Evolutionary conservation across 2,888 invertebrate species (phyloP).

Genomic region (Pyrgus malvae): DNA sequence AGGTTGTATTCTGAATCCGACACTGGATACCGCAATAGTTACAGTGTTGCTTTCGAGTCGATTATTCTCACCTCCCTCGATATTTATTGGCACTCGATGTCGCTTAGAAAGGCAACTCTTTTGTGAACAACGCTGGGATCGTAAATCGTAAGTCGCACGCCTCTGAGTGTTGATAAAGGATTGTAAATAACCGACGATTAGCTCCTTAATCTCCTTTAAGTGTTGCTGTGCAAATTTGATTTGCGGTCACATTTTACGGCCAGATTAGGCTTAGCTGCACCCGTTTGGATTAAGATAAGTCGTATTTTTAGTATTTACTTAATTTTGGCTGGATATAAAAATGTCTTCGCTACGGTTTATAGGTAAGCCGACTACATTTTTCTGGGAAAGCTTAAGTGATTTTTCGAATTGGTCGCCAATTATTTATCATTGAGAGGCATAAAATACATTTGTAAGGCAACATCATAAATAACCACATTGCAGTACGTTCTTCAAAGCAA

Average conservation of each 20-base stretch:
- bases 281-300: conserved; percentile 17
- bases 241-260: conserved; percentile 54
- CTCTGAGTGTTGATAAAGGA: conserved; percentile 68
- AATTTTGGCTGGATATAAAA: conserved; percentile 8
- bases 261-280: conserved; percentile 50
- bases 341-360: conserved; percentile 1
- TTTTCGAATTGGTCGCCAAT: too few species aligned
- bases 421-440: too few species aligned
- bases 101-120: conserved; percentile 71
- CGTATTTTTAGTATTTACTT: conserved; percentile 8
- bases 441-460: too few species aligned
- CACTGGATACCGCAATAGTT: conserved; percentile 41
- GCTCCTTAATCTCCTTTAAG: conserved; percentile 62
- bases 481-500: too few species aligned
- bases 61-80: conserved; percentile 66
- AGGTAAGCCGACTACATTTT: not conserved
- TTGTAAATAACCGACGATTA: conserved; percentile 74
- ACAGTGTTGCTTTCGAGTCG: conserved; percentile 66
- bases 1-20: not conserved
- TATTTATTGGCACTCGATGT: conserved; percentile 77
- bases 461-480: too few species aligned
- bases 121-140: conserved; percentile 60
- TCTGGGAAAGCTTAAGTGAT: too few species aligned
- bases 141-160: conserved; percentile 67
- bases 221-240: conserved; percentile 66